Evolutionary conservation across 2,888 invertebrate genomes (phyloP).

Genomic region (Nemotelus pantherinus): DNA sequence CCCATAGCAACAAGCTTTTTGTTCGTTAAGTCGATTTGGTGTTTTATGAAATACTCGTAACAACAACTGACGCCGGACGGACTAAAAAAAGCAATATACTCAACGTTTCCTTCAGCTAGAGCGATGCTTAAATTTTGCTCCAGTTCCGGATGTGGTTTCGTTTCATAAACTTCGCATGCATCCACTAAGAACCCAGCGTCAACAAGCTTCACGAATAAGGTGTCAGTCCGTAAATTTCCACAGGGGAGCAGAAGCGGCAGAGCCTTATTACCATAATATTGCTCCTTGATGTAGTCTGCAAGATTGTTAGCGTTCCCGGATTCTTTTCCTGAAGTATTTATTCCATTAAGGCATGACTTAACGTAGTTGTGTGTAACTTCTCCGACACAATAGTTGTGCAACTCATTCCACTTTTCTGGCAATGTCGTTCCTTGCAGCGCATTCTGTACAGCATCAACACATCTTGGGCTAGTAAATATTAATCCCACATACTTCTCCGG

Average conservation of each 20-base stretch:
- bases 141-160: slow-evolving; percentile 65
- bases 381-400: slow-evolving; percentile 68
- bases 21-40: slow-evolving; percentile 57
- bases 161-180: slow-evolving; percentile 68
- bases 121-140: slow-evolving; percentile 63
- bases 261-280: slow-evolving; percentile 63
- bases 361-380: slow-evolving; percentile 67
- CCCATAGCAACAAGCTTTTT: slow-evolving; percentile 69
- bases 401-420: slow-evolving; percentile 63
- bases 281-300: slow-evolving; percentile 66
- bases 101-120: slow-evolving; percentile 63
- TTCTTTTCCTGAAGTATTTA: slow-evolving; percentile 67
- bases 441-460: slow-evolving; percentile 66
- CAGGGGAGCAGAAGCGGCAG: slow-evolving; percentile 68
- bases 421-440: slow-evolving; percentile 63
- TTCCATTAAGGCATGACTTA: slow-evolving; percentile 62
- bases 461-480: slow-evolving; percentile 69
- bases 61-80: slow-evolving; percentile 69
- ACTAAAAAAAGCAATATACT: slow-evolving; percentile 70
- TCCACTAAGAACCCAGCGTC: slow-evolving; percentile 65
- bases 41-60: slow-evolving; percentile 63
- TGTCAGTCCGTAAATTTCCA: slow-evolving; percentile 68
- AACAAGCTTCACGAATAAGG: slow-evolving; percentile 64
- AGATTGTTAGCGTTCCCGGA: slow-evolving; percentile 68
- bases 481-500: slow-evolving; percentile 66